Conservation (phyloP, 1,140 invertebrate species). For the Pristionchus pacificus region DNA sequence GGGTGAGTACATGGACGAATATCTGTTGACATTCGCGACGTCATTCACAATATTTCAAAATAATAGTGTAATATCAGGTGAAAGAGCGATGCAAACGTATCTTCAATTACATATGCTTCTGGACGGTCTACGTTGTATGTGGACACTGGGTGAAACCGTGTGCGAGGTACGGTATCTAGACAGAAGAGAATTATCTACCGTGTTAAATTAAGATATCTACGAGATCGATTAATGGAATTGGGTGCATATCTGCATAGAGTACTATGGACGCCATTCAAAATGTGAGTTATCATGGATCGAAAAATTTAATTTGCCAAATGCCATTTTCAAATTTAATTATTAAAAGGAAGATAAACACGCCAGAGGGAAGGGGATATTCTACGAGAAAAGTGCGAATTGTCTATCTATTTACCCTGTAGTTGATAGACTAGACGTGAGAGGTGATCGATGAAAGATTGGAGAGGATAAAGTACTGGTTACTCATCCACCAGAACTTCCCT, state of each 20-base stretch:
- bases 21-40: constrained; percentile 1
- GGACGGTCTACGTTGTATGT: constrained; percentile 47
- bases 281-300: constrained; percentile 12
- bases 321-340: neutral
- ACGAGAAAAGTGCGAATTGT: no score
- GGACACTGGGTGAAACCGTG: constrained; percentile 46
- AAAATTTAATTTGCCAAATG: neutral
- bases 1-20: neutral
- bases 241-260: constrained; percentile 13
- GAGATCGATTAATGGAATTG: neutral
- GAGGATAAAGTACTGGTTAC: no score
- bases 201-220: neutral
- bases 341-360: neutral
- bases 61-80: constrained; percentile 10
- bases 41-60: neutral
- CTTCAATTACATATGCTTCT: constrained; percentile 39
- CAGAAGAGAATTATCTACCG: constrained; percentile 5
- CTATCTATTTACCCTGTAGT: no score
- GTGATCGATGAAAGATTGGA: no score
- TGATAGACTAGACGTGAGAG: no score
- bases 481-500: no score
- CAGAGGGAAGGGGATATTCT: no score
- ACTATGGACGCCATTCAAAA: constrained; percentile 22
- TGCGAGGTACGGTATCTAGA: neutral
- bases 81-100: constrained; percentile 17